phyloP scores from a whole-genome alignment of 2,888 invertebrate genomes.

The Belgica antarctica region DNA sequence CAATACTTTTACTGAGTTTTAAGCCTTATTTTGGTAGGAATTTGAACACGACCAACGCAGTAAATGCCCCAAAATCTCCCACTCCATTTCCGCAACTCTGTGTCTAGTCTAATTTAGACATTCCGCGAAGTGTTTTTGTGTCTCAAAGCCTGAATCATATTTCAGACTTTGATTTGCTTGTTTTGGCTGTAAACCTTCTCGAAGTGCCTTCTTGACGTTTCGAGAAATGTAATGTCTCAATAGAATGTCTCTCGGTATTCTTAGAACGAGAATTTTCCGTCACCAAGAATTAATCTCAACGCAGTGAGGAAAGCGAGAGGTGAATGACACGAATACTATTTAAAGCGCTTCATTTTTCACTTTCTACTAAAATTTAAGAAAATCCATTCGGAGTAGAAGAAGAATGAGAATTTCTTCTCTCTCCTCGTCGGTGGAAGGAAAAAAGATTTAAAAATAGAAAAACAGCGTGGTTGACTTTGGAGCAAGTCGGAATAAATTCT shows the following conservation, averaged over 20 bases:
- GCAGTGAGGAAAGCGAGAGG: conserved; percentile 8
- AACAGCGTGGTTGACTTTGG: conserved; percentile 33
- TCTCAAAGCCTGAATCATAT: too few species aligned
- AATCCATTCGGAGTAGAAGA: neutral
- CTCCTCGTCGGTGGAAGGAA: neutral
- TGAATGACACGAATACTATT: conserved; percentile 38
- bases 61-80: too few species aligned
- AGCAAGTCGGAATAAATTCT: neutral
- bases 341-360: conserved; percentile 23
- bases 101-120: too few species aligned
- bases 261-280: conserved; percentile 23
- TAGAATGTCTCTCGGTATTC: neutral
- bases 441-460: conserved; percentile 33
- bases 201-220: neutral
- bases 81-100: too few species aligned
- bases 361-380: neutral
- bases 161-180: too few species aligned
- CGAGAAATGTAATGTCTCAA: neutral
- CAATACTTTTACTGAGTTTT: too few species aligned
- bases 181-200: too few species aligned
- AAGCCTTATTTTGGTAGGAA: too few species aligned
- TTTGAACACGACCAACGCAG: too few species aligned
- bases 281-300: conserved; percentile 24
- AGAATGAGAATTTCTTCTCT: conserved; percentile 11
- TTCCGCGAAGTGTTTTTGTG: too few species aligned